phyloP scores from a whole-genome alignment of 1,140 invertebrate species.

The Papilio dardanus region DNA sequence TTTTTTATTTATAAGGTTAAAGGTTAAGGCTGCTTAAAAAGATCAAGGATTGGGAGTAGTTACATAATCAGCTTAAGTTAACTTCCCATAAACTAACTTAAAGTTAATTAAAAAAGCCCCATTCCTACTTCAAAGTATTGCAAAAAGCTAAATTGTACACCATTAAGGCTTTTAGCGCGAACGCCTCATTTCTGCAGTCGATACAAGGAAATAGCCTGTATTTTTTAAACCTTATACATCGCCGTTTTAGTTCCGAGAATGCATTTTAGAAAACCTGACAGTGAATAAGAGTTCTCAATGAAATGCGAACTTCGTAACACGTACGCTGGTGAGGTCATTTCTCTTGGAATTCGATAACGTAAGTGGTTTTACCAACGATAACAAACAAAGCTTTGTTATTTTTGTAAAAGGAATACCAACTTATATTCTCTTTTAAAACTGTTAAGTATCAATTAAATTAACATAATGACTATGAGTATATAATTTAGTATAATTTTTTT shows the following conservation, averaged over 20 bases:
- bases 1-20: too few species aligned
- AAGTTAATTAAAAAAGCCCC: neutral
- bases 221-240: conserved; percentile 14
- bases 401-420: neutral
- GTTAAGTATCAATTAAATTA: too few species aligned
- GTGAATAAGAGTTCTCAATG: conserved; percentile 21
- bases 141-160: neutral
- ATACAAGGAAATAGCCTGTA: conserved; percentile 23
- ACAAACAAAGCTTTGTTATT: neutral
- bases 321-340: conserved; percentile 6
- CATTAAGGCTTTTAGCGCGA: neutral
- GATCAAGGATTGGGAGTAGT: too few species aligned
- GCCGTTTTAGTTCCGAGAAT: conserved; percentile 23
- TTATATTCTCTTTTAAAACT: neutral
- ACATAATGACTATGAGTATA: too few species aligned
- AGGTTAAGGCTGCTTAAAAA: too few species aligned
- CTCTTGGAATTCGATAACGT: neutral
- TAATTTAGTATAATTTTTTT: neutral
- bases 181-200: conserved; percentile 4
- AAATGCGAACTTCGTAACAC: conserved; percentile 9
- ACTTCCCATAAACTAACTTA: neutral
- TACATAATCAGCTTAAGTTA: too few species aligned
- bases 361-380: neutral
- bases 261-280: conserved; percentile 32
- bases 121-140: neutral